A percentile compares a stretch with the other conserved stretches of the same genome.
These are phyloP conservation scores for Mirza zaza DNA, from an alignment of 2,113 vertebrate species.

Conservation along the genomic window DNA sequence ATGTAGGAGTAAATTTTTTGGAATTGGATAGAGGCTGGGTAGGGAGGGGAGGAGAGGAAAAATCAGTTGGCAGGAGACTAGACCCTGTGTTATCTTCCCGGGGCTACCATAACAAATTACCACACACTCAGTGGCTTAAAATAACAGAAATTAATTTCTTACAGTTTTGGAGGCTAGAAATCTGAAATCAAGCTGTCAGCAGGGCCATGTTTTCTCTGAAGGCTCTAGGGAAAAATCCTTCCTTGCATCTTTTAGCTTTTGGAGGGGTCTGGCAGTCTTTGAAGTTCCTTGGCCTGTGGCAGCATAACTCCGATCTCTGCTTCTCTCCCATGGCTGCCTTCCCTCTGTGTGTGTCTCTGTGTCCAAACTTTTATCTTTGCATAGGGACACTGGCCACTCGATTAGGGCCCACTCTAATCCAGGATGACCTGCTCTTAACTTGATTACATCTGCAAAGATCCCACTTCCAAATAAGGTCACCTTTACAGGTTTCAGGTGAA, in stretches of 20 bases:
- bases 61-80: neutral
- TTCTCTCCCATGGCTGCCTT: neutral
- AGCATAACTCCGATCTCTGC: accelerated
- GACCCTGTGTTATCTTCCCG: neutral
- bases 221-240: neutral
- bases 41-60: neutral
- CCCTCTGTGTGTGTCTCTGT: neutral
- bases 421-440: neutral
- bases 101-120: neutral
- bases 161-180: neutral
- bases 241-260: neutral
- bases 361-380: neutral
- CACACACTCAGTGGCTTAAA: neutral
- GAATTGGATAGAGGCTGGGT: neutral
- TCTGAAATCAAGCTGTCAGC: neutral
- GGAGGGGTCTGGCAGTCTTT: neutral
- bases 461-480: neutral
- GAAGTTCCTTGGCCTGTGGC: neutral
- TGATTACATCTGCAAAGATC: neutral
- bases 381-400: neutral
- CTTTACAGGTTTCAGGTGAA: neutral
- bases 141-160: neutral
- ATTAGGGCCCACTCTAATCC: neutral
- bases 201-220: neutral
- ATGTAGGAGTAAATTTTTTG: neutral